These are phyloP conservation scores for Damaliscus lunatus DNA, from an alignment of 2,113 vertebrate genomes.

Conservation along the genomic window DNA sequence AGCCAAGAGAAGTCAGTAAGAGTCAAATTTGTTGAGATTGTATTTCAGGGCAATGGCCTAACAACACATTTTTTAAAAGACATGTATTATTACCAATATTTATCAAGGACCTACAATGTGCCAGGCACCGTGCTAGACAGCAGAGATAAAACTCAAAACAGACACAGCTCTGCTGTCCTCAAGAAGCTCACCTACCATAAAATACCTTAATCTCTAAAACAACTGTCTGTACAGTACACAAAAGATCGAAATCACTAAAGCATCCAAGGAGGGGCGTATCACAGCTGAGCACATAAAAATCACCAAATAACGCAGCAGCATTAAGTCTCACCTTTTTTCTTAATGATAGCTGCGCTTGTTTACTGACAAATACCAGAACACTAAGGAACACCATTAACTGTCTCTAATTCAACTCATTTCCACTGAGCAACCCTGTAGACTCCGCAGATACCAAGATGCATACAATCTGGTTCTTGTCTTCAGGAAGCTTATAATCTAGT, in stretches of 20 bases:
- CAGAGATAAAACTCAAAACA: neutral
- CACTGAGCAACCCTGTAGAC: neutral
- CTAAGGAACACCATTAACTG: neutral
- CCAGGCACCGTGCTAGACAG: neutral
- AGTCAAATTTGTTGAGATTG: neutral
- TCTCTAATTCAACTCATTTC: neutral
- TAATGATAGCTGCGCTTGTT: neutral
- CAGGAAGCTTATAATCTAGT: neutral
- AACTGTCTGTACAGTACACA: neutral
- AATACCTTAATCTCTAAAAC: neutral
- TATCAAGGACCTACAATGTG: neutral
- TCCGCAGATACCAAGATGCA: neutral
- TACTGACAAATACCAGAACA: neutral
- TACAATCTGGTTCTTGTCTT: neutral
- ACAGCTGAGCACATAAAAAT: neutral
- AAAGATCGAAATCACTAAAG: neutral
- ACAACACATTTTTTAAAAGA: neutral
- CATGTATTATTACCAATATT: neutral
- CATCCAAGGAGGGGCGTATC: neutral
- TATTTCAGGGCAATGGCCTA: neutral
- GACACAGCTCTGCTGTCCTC: neutral
- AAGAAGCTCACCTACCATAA: neutral
- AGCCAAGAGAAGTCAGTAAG: neutral
- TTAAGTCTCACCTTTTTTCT: neutral
- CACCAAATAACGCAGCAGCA: neutral